A percentile compares a stretch with the other conserved stretches of the same genome.
These are phyloP conservation scores for Zaprionus capensis DNA, from an alignment of 1,140 invertebrate species.

Conservation along the genomic window DNA sequence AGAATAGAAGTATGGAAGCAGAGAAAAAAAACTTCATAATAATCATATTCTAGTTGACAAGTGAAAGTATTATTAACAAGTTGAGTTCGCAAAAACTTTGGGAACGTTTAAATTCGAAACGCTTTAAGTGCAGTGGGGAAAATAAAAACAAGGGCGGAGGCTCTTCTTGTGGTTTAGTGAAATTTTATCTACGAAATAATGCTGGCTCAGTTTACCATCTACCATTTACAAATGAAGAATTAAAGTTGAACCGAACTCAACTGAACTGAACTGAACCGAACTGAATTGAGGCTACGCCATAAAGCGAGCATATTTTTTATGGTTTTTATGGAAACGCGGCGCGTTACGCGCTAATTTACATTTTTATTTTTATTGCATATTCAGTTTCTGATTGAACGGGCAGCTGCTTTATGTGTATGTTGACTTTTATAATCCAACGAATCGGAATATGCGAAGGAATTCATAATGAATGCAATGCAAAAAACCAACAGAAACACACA, in stretches of 20 bases:
- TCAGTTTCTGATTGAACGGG: slow-evolving; percentile 29
- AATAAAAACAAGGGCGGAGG: too few species aligned
- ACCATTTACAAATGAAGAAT: slow-evolving; percentile 14
- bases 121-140: background rate
- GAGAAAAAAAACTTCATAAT: background rate
- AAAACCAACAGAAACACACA: slow-evolving; percentile 12
- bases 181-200: slow-evolving; percentile 28
- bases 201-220: background rate
- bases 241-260: slow-evolving; percentile 14
- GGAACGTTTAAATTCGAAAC: slow-evolving; percentile 5
- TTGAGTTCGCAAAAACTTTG: background rate
- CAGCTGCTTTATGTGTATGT: slow-evolving; percentile 31
- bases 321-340: slow-evolving; percentile 11
- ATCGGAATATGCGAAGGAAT: slow-evolving; percentile 23
- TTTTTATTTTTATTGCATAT: slow-evolving; percentile 26
- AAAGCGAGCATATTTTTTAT: slow-evolving; percentile 22
- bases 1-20: slow-evolving; percentile 1
- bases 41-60: slow-evolving; percentile 4
- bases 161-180: slow-evolving; percentile 25
- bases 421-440: slow-evolving; percentile 35
- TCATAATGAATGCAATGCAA: slow-evolving; percentile 40
- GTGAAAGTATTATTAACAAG: background rate
- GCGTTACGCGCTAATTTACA: slow-evolving; percentile 30
- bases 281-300: background rate
- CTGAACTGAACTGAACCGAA: background rate